Evolutionary conservation across 2,888 invertebrate genomes (phyloP), one percentile per base, ranked within the genome.

Genomic region (Synanthedon formicaeformis): DNA sequence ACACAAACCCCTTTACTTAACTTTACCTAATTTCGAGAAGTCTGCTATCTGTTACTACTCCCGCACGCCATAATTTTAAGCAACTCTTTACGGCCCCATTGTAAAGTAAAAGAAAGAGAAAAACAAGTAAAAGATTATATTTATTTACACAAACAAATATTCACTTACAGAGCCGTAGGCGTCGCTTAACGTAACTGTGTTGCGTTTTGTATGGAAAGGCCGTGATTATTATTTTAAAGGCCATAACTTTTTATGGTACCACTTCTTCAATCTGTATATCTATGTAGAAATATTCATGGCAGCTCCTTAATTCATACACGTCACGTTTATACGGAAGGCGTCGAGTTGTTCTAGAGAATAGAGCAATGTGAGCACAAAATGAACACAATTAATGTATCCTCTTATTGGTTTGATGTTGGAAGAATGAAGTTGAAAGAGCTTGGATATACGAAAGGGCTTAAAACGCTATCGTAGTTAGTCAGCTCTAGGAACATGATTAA

Each of bases 231-330:
- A 11, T 4, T 13, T 45, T 2, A 45, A 13, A 45, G 45, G 13
- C 45, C 4, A 45, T 45, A 13, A 45, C 12, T 45, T 45, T 3
- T 45, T 45, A 45, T 13, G 45, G n/a, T 13, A 13, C 52, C 70
- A 53, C 60, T 66, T 78, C 70, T 55, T 69, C 56, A 55, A 49
- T 11, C 40, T 51, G 8, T 58, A 67, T 18, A 65, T 67, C 70
- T 34, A 11, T 40, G 64, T 54, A 55, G 57, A 60, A 68, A 72
- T 69, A 71, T 69, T 65, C 71, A 67, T 68, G 64, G 72, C 59
- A 66, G 49, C 49, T 78, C 69, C 74, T 81, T 81, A 83, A 83
- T 81, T 82, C 81, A 83, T 80, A 82, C 82, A 72, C 69, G 78
- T 81, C 83, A 83, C 83, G 83, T 83, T 69, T 73, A 61, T 65